These are phyloP conservation scores for Eretmocerus hayati DNA, from an alignment of 2,888 invertebrate species.

Conservation along the genomic window DNA sequence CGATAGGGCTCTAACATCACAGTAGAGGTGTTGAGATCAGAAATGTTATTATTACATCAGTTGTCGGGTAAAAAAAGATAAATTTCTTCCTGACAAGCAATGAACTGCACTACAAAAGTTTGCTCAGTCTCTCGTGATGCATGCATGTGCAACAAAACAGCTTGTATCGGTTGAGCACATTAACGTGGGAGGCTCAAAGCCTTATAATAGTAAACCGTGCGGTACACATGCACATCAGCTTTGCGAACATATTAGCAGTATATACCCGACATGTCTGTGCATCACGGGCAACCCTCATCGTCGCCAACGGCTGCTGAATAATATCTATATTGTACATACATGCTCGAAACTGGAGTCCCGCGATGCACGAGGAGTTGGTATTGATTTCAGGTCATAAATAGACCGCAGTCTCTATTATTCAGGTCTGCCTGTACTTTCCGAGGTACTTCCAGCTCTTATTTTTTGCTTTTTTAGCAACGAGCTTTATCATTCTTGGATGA, in stretches of 20 bases:
- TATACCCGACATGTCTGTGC: no score
- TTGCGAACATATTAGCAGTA: not conserved
- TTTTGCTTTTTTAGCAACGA: slow-evolving; percentile 8
- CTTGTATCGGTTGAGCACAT: not conserved
- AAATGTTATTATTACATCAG: no score
- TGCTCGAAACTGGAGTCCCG: not conserved
- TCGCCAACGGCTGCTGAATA: no score
- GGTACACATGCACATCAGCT: not conserved
- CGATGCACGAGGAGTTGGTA: slow-evolving; percentile 26
- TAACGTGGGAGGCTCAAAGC: slow-evolving; percentile 5
- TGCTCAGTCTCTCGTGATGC: no score
- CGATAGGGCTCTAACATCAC: no score
- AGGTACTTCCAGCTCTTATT: slow-evolving; percentile 2
- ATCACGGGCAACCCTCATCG: no score
- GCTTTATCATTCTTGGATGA: not conserved
- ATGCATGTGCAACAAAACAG: no score
- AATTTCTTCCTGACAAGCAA: no score
- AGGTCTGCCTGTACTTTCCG: slow-evolving; percentile 27
- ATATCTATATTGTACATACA: no score
- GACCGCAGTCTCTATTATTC: slow-evolving; percentile 44
- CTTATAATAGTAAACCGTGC: not conserved
- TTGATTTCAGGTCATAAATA: slow-evolving; percentile 45
- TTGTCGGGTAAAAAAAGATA: no score
- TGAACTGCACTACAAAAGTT: no score
- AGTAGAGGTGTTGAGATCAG: no score